phyloP scores from a whole-genome alignment of 2,888 invertebrate genomes.

The Volucella inanis region DNA sequence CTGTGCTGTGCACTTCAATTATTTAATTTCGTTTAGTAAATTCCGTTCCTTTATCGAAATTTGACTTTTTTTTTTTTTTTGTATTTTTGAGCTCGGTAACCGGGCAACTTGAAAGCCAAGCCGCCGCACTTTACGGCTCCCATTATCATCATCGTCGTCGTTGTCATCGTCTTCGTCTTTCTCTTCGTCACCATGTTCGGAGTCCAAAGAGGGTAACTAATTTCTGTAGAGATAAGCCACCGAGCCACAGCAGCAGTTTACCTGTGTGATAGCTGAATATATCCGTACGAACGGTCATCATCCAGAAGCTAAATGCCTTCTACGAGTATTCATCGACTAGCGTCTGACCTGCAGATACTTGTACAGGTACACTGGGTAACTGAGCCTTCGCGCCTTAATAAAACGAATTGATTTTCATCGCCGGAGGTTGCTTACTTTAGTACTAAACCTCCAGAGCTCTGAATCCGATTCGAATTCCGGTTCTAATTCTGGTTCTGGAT shows the following conservation, averaged over 20 bases:
- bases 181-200: neutral
- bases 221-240: conserved; percentile 69
- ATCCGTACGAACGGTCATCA: conserved; percentile 48
- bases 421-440: conserved; percentile 44
- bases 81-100: neutral
- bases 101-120: conserved; percentile 57
- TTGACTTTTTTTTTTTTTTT: conserved; percentile 65
- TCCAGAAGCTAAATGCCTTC: conserved; percentile 71
- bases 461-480: neutral
- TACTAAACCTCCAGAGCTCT: too few relatives aligned
- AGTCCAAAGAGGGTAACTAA: conserved; percentile 73
- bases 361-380: conserved; percentile 28
- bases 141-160: conserved; percentile 61
- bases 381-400: conserved; percentile 56
- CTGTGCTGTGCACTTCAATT: conserved; percentile 57
- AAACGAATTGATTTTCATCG: conserved; percentile 71
- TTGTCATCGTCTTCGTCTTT: neutral
- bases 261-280: conserved; percentile 58
- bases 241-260: conserved; percentile 35
- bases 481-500: neutral
- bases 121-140: conserved; percentile 71
- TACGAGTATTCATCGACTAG: conserved; percentile 35
- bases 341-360: conserved; percentile 47
- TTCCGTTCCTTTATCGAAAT: conserved; percentile 72
- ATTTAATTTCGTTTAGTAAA: conserved; percentile 74